These are phyloP conservation scores for Tortricodes alternella DNA, from an alignment of 2,888 invertebrate genomes.

Conservation along the genomic window DNA sequence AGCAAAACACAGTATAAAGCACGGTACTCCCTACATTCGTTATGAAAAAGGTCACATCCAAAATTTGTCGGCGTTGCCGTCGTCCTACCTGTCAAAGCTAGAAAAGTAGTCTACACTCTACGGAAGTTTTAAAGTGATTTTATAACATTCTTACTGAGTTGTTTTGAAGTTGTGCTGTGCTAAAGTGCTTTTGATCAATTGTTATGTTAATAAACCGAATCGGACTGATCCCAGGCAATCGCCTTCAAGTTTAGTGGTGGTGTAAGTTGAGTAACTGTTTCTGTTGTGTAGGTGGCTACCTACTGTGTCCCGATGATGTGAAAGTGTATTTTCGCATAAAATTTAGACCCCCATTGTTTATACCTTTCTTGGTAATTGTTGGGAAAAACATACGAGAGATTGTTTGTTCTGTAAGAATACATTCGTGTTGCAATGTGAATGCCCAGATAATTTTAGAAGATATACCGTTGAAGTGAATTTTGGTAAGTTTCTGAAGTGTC, in stretches of 20 bases:
- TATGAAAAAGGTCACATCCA: conserved; percentile 28
- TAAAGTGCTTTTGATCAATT: conserved; percentile 38
- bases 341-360: conserved; percentile 80
- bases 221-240: conserved; percentile 10
- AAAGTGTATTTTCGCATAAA: conserved; percentile 80
- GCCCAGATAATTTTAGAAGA: conserved; percentile 19
- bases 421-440: conserved; percentile 52
- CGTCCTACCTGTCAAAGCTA: conserved; percentile 47
- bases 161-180: conserved; percentile 38
- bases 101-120: conserved; percentile 70
- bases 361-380: conserved; percentile 69
- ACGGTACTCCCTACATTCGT: background rate
- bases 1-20: conserved; percentile 3
- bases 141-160: conserved; percentile 47
- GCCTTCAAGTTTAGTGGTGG: background rate
- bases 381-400: conserved; percentile 58
- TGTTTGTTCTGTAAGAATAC: conserved; percentile 58
- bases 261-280: conserved; percentile 61
- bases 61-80: conserved; percentile 36
- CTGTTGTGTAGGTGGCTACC: conserved; percentile 78
- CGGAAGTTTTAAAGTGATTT: conserved; percentile 65
- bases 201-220: conserved; percentile 31
- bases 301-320: conserved; percentile 72
- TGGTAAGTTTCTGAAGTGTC: conserved; percentile 36
- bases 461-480: conserved; percentile 36